Evolutionary conservation across 2,888 invertebrate species (phyloP).

Genomic region (Rhyacophila evoluta): DNA sequence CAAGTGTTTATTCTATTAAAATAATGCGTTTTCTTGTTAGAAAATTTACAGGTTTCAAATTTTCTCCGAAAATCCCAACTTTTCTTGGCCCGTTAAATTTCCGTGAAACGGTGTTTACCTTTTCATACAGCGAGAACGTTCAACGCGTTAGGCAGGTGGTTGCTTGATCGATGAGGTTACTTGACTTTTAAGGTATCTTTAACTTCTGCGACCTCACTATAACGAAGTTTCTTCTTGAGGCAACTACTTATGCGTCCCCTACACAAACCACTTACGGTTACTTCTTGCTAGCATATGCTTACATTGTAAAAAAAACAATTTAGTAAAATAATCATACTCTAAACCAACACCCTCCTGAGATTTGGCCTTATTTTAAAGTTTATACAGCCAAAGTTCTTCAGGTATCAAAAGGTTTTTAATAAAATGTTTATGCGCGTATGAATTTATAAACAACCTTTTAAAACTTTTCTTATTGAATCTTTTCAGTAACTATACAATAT

Average conservation of each 20-base stretch:
- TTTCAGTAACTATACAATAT: no score
- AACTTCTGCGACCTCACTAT: neutral
- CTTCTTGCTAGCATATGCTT: neutral
- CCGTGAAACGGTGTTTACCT: conserved; percentile 50
- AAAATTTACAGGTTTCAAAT: conserved; percentile 41
- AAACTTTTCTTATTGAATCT: no score
- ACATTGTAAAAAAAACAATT: neutral
- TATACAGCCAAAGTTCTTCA: neutral
- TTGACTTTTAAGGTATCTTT: conserved; percentile 26
- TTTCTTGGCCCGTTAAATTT: conserved; percentile 46
- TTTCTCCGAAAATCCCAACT: conserved; percentile 20
- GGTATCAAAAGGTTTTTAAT: neutral
- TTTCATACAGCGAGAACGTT: conserved; percentile 42
- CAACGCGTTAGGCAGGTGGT: conserved; percentile 37
- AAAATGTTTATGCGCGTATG: neutral
- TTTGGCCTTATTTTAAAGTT: neutral
- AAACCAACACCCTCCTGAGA: neutral
- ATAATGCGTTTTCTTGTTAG: neutral
- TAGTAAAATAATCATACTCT: neutral
- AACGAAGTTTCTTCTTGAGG: conserved; percentile 25
- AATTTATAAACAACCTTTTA: neutral
- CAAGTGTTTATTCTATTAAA: conserved; percentile 14
- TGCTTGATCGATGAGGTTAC: conserved; percentile 54
- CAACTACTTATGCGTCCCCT: neutral
- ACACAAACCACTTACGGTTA: neutral